phyloP scores from a whole-genome alignment of 1,140 invertebrate genomes.

The Heliconius hermathena region DNA sequence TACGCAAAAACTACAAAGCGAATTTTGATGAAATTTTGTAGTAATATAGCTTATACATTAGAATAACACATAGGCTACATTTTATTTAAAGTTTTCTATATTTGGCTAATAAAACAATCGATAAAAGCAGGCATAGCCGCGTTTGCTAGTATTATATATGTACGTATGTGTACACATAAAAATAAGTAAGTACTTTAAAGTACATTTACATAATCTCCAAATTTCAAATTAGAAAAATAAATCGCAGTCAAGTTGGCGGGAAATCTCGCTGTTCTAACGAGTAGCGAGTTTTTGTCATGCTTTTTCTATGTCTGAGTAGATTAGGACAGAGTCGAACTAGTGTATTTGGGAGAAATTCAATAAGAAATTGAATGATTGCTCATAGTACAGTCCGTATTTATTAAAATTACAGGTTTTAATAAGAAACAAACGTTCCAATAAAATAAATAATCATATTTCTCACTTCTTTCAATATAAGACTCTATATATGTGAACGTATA shows the following conservation, averaged over 20 bases:
- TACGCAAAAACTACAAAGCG: no score
- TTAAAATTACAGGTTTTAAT: no score
- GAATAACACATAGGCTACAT: no score
- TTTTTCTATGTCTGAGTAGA: conserved; percentile 69
- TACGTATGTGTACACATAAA: not conserved
- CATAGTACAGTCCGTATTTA: no score
- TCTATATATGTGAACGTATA: not conserved
- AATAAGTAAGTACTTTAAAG: not conserved
- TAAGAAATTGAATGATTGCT: no score
- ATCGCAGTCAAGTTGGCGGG: conserved; percentile 63
- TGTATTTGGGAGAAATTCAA: not conserved
- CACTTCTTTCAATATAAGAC: not conserved
- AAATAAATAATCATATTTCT: not conserved
- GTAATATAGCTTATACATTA: no score
- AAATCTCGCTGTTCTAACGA: conserved; percentile 62
- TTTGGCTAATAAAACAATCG: no score
- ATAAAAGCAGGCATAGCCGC: no score
- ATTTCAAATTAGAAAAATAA: conserved; percentile 48
- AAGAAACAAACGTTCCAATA: not conserved
- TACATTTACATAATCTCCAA: not conserved
- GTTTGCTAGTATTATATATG: not conserved
- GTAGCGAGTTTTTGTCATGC: conserved; percentile 60
- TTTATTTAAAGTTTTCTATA: no score
- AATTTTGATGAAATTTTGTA: no score
- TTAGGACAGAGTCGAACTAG: conserved; percentile 60